These are phyloP conservation scores for Urosaurus nigricauda DNA, from an alignment of 2,797 vertebrate species.

Conservation along the genomic window DNA sequence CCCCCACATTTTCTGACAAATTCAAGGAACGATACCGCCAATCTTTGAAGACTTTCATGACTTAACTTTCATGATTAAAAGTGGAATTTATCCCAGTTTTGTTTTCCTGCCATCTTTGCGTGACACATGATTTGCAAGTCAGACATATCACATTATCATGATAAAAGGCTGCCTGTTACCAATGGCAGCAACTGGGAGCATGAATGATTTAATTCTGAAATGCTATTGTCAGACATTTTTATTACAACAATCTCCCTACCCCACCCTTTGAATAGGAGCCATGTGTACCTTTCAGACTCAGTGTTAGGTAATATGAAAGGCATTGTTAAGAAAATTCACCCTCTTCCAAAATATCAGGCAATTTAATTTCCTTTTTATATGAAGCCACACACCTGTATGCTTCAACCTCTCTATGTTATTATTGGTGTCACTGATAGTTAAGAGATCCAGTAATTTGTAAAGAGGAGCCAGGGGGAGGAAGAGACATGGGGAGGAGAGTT, in stretches of 20 bases:
- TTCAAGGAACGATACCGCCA: not conserved
- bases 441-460: not conserved
- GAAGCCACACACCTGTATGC: slow-evolving; percentile 28
- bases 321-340: slow-evolving; percentile 47
- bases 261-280: slow-evolving; percentile 47
- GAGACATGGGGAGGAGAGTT: not conserved
- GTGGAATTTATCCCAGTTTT: not conserved
- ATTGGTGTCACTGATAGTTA: slow-evolving; percentile 21
- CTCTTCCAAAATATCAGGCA: slow-evolving; percentile 37
- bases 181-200: slow-evolving; percentile 74
- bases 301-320: slow-evolving; percentile 45
- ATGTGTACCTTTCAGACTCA: slow-evolving; percentile 58
- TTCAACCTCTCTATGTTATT: slow-evolving; percentile 47
- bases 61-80: not conserved
- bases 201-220: slow-evolving; percentile 62
- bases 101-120: slow-evolving; percentile 14
- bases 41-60: not conserved
- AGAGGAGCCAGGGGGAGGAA: too few relatives aligned
- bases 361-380: slow-evolving; percentile 42
- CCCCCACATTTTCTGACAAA: not conserved
- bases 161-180: slow-evolving; percentile 69
- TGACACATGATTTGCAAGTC: slow-evolving; percentile 61
- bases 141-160: slow-evolving; percentile 65
- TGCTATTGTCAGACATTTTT: slow-evolving; percentile 67
- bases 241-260: slow-evolving; percentile 57